Percentiles rank a stretch among this genome's conserved stretches.
These are phyloP conservation scores for Poeciliopsis paucimaculata DNA, from an alignment of 2,797 vertebrate genomes.

Conservation along the genomic window DNA sequence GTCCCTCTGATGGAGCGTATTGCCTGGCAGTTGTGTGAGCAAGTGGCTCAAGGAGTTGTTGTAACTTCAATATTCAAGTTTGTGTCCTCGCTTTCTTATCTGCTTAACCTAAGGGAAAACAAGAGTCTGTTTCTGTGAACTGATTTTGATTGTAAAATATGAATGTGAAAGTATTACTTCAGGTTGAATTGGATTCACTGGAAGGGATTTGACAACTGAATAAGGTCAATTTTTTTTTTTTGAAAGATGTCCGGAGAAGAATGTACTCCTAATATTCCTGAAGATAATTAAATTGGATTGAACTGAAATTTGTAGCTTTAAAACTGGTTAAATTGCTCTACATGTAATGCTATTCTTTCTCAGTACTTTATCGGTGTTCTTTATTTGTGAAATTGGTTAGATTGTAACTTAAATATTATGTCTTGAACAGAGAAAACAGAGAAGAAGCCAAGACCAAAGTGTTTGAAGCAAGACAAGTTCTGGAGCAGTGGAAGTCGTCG, in stretches of 20 bases:
- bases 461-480: constrained; percentile 81
- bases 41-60: constrained; percentile 82
- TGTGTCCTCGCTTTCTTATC: constrained; percentile 47
- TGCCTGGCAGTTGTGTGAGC: constrained; percentile 89
- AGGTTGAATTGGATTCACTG: not conserved
- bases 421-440: constrained; percentile 80
- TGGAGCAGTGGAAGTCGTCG: constrained; percentile 88
- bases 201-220: not conserved
- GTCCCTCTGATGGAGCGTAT: constrained; percentile 90
- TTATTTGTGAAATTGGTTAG: constrained; percentile 15
- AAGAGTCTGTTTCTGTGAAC: not conserved
- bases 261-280: not conserved
- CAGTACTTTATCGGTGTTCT: not conserved
- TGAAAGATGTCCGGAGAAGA: not conserved
- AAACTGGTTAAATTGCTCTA: not conserved
- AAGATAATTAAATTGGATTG: not conserved
- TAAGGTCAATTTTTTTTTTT: constrained; percentile 1
- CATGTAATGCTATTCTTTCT: not conserved
- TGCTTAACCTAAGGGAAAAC: not conserved
- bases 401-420: constrained; percentile 20
- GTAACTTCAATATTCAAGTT: constrained; percentile 86
- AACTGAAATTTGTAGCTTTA: not conserved
- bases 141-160: not conserved
- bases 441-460: constrained; percentile 81
- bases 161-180: not conserved